Evolutionary conservation across 2,113 vertebrate species (phyloP).

Genomic region (Anguilla rostrata): DNA sequence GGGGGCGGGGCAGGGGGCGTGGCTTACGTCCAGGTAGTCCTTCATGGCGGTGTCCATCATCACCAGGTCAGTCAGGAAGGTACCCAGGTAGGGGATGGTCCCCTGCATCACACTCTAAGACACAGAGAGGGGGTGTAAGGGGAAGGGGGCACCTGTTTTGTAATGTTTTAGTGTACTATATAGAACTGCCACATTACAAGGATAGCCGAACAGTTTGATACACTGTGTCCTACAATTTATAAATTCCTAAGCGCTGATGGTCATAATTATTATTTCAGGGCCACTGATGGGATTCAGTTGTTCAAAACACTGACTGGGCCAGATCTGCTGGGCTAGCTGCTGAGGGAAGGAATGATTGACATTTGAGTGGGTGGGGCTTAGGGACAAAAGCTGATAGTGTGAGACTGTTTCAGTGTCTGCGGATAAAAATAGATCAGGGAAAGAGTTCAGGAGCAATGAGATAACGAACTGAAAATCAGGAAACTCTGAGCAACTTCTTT

Average conservation of each 20-base stretch:
- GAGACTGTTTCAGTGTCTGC: not conserved
- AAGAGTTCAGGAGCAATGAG: not conserved
- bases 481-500: not conserved
- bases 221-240: too few species aligned
- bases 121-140: too few species aligned
- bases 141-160: not conserved
- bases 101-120: slow-evolving; percentile 94
- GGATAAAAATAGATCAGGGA: not conserved
- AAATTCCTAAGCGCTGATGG: too few species aligned
- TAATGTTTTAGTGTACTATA: not conserved
- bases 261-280: too few species aligned
- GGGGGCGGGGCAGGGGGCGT: not conserved
- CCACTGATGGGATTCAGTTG: too few species aligned
- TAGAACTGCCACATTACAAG: not conserved
- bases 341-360: not conserved
- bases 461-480: not conserved
- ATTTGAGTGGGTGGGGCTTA: not conserved
- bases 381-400: not conserved
- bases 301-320: not conserved
- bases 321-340: not conserved
- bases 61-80: slow-evolving; percentile 93
- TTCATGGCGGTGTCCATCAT: slow-evolving; percentile 99
- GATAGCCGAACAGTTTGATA: not conserved
- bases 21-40: slow-evolving; percentile 87
- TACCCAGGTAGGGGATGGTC: slow-evolving; percentile 94